phyloP scores from a whole-genome alignment of 1,140 invertebrate genomes.

The Cyclargus thomasi region DNA sequence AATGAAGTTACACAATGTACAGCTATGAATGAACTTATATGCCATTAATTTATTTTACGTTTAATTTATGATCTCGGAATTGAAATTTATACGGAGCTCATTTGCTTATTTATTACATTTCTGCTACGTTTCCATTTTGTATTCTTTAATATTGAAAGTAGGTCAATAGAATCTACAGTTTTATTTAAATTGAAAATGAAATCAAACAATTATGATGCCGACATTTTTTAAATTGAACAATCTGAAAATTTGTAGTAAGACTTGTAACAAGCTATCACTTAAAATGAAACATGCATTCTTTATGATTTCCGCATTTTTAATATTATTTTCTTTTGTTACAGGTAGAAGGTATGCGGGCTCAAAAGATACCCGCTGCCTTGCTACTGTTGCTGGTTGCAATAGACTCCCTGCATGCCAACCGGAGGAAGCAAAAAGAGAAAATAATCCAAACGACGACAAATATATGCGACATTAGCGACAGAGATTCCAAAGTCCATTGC shows the following conservation, averaged over 20 bases:
- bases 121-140: background rate
- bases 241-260: background rate
- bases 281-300: no score
- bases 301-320: conserved; percentile 12
- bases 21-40: conserved; percentile 15
- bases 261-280: no score
- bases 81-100: conserved; percentile 19
- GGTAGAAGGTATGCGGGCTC: conserved; percentile 68
- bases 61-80: conserved; percentile 13
- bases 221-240: background rate
- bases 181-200: background rate
- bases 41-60: conserved; percentile 19
- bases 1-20: conserved; percentile 25
- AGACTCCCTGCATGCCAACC: conserved; percentile 61
- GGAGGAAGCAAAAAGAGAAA: conserved; percentile 62
- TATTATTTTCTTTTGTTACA: conserved; percentile 46
- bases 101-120: conserved; percentile 4
- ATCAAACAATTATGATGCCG: background rate
- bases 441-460: conserved; percentile 47
- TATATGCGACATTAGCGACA: conserved; percentile 67
- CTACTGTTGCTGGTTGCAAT: conserved; percentile 65
- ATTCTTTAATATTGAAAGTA: background rate
- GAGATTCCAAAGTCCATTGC: conserved; percentile 70
- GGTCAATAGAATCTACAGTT: background rate
- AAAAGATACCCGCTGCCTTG: conserved; percentile 65